Conservation (phyloP, 1,140 invertebrate genomes). For the Pogonus chalceus region DNA sequence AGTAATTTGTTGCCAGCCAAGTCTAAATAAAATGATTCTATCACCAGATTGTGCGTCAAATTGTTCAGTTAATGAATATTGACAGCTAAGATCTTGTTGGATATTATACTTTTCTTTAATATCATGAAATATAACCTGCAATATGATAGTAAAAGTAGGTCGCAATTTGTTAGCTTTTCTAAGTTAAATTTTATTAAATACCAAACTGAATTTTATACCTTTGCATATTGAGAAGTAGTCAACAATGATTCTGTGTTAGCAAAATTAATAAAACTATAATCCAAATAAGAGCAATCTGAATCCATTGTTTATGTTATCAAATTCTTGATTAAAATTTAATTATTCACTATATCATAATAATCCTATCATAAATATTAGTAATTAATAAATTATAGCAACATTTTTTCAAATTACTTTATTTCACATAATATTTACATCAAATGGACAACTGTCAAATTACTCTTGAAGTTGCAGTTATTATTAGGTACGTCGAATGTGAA, state of each 20-base stretch:
- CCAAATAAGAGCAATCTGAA: background rate
- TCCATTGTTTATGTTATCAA: no score
- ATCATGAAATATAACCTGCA: slow-evolving; percentile 2
- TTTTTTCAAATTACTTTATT: no score
- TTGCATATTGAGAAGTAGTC: slow-evolving; percentile 1
- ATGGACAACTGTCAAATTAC: no score
- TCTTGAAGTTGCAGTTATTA: no score
- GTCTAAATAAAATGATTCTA: slow-evolving; percentile 7
- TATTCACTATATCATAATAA: no score
- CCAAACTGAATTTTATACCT: background rate
- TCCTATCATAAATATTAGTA: no score
- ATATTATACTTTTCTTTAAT: background rate
- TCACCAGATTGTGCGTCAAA: slow-evolving; percentile 6
- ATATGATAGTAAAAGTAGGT: background rate
- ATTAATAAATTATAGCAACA: no score
- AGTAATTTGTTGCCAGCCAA: slow-evolving; percentile 3
- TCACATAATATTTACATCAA: no score
- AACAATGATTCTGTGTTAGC: background rate
- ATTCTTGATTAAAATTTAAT: no score
- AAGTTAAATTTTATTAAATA: background rate
- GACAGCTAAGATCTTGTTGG: background rate
- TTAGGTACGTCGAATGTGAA: no score
- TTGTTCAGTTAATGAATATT: slow-evolving; percentile 1
- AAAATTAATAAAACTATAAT: slow-evolving; percentile 5
- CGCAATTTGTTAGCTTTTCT: background rate